Evolutionary conservation across 2,113 vertebrate genomes (phyloP).

Genomic region (Camelus bactrianus): DNA sequence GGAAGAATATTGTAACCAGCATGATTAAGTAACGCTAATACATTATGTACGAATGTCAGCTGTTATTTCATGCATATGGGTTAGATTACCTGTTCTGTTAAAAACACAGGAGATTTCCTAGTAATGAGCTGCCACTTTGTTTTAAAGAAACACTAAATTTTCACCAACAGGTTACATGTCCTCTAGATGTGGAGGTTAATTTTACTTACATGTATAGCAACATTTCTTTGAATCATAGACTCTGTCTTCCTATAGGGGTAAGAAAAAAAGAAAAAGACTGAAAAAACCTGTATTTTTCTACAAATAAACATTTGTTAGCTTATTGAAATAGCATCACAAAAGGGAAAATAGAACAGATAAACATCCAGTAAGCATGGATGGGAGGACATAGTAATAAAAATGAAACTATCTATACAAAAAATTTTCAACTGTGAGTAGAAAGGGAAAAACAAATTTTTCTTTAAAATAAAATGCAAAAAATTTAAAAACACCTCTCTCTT

Average conservation of each 20-base stretch:
- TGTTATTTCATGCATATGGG: background rate
- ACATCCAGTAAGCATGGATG: background rate
- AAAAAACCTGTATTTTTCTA: background rate
- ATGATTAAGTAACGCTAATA: background rate
- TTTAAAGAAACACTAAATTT: constrained; percentile 34
- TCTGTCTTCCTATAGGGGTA: constrained; percentile 67
- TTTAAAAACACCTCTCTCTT: background rate
- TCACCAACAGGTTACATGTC: background rate
- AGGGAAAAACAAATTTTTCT: background rate
- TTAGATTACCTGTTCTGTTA: background rate
- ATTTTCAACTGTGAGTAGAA: background rate
- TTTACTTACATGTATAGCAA: constrained; percentile 81
- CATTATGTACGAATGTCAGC: background rate
- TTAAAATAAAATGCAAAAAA: constrained; percentile 10
- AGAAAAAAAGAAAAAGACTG: background rate
- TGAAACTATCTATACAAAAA: background rate
- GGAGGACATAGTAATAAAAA: background rate
- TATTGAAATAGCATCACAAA: background rate
- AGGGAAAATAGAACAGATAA: background rate
- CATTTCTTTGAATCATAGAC: constrained; percentile 74
- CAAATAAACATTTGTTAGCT: background rate
- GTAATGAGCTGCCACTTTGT: background rate
- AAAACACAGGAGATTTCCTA: background rate
- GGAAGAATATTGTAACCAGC: background rate
- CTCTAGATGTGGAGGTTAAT: background rate